phyloP scores from a whole-genome alignment of 2,113 vertebrate species.

The Callipepla squamata region DNA sequence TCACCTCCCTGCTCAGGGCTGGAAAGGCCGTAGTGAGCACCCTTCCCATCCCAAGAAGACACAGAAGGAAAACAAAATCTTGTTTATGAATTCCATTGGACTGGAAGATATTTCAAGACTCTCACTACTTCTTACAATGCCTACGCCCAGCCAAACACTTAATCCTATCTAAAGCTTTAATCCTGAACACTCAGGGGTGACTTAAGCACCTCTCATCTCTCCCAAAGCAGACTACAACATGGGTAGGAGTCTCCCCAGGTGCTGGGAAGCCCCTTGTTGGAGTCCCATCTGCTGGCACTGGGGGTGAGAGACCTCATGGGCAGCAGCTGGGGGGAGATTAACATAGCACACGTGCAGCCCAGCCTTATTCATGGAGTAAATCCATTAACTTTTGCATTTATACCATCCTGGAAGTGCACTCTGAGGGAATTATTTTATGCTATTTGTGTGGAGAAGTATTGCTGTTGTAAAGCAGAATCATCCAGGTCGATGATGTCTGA shows the following conservation, averaged over 20 bases:
- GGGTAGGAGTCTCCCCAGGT: rapidly evolving
- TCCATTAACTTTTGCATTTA: not conserved
- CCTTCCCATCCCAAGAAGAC: rapidly evolving
- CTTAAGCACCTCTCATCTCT: not conserved
- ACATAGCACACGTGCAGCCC: not conserved
- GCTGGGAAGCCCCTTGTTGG: not conserved
- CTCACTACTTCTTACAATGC: not conserved
- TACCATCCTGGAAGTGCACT: not conserved
- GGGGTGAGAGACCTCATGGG: not conserved
- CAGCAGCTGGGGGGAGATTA: not conserved
- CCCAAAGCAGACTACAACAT: rapidly evolving
- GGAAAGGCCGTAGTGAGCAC: rapidly evolving
- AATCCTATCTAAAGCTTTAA: not conserved
- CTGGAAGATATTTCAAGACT: no score
- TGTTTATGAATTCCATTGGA: not conserved
- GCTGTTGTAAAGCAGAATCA: not conserved
- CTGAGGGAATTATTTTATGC: not conserved
- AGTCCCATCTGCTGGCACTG: not conserved
- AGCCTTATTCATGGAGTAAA: not conserved
- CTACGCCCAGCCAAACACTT: not conserved
- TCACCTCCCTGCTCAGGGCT: no score
- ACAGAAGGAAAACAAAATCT: not conserved
- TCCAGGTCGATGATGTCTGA: no score
- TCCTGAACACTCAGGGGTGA: rapidly evolving
- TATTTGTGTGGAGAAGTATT: not conserved